Conservation (phyloP, 2,113 vertebrate species). For the Grammomys surdaster region DNA sequence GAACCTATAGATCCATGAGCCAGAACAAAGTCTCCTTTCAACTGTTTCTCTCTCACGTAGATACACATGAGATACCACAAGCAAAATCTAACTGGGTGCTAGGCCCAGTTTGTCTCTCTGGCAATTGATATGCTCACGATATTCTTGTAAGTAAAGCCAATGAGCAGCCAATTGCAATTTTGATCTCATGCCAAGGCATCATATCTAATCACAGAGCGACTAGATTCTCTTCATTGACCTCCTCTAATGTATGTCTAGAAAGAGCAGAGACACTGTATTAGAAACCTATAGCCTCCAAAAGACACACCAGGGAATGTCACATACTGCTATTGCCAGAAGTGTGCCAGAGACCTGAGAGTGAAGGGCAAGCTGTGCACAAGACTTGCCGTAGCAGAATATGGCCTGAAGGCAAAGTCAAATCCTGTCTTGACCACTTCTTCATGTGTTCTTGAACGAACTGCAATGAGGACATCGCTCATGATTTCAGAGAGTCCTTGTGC, state of each 20-base stretch:
- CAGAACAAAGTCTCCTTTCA: background rate
- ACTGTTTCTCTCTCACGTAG: background rate
- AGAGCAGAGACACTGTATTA: background rate
- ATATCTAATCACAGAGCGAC: background rate
- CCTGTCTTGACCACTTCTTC: background rate
- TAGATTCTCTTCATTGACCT: background rate
- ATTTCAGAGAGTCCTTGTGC: background rate
- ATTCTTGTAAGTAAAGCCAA: background rate
- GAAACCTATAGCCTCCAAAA: background rate
- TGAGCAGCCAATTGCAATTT: background rate
- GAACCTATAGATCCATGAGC: background rate
- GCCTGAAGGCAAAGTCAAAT: background rate
- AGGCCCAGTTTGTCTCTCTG: background rate
- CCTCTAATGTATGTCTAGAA: background rate
- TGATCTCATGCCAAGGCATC: background rate
- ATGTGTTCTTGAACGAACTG: background rate
- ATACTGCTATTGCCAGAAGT: background rate
- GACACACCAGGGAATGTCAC: background rate
- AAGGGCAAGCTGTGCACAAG: background rate
- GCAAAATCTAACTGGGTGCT: background rate
- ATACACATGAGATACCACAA: background rate
- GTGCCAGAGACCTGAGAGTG: background rate
- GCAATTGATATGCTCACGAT: background rate
- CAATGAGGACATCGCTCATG: background rate
- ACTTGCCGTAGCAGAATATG: background rate